Evolutionary conservation across 2,113 vertebrate genomes (phyloP).

Genomic region (Accipiter virgatus): DNA sequence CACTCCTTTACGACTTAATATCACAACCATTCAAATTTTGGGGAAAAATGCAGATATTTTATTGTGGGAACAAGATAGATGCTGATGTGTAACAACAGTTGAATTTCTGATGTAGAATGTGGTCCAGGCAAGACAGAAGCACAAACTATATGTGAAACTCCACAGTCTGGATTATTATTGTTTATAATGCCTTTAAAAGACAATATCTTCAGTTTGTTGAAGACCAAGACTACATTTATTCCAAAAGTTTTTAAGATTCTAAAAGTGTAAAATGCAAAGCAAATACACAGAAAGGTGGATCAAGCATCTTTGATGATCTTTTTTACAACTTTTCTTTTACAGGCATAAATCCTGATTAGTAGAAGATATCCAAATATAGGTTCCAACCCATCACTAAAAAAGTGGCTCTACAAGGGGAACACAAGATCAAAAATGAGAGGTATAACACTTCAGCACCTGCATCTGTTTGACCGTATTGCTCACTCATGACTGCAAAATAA

Average conservation of each 20-base stretch:
- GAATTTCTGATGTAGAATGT: background rate
- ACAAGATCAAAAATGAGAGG: background rate
- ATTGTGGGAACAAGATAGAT: background rate
- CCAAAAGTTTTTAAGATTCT: background rate
- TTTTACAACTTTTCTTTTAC: background rate
- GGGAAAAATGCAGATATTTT: background rate
- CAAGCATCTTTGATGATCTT: background rate
- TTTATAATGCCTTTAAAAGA: background rate
- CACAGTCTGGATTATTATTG: background rate
- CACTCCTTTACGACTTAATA: background rate
- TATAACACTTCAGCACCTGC: rapidly evolving
- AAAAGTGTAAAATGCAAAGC: background rate
- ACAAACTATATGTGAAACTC: background rate
- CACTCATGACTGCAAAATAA: background rate
- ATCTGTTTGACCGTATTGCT: rapidly evolving
- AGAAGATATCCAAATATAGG: no score
- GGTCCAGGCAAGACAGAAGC: background rate
- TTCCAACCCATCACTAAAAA: background rate
- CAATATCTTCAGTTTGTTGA: rapidly evolving
- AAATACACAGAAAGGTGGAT: background rate
- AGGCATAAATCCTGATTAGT: background rate
- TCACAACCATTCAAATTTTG: background rate
- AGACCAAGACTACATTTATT: background rate
- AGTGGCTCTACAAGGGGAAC: rapidly evolving
- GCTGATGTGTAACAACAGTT: background rate